A percentile compares a stretch with the other conserved stretches of the same genome.
Evolutionary conservation across 2,797 vertebrate genomes (phyloP).

Genomic region (Anguilla obscura): DNA sequence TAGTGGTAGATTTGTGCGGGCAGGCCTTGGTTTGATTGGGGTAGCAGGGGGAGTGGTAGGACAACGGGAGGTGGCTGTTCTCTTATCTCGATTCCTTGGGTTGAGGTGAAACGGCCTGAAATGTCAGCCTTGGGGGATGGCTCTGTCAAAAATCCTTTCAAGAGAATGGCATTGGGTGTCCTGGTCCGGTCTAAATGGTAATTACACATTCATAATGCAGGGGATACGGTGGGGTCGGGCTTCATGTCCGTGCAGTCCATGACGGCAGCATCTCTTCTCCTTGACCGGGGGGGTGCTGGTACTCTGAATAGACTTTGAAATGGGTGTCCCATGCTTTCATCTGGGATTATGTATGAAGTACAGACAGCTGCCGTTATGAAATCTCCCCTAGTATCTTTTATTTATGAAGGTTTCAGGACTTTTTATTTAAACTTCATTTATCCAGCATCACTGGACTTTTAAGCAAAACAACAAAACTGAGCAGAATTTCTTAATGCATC

Average conservation of each 20-base stretch:
- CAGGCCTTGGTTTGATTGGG: not conserved
- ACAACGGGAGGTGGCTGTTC: not conserved
- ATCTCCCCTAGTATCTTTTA: not conserved
- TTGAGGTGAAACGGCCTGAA: constrained; percentile 12
- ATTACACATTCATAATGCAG: constrained; percentile 71
- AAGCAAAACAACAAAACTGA: not conserved
- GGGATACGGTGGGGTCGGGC: not conserved
- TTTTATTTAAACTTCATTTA: not conserved
- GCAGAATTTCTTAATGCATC: not conserved
- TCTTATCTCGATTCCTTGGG: not conserved
- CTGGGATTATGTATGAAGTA: not conserved
- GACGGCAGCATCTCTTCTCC: not conserved
- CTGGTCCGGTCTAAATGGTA: constrained; percentile 72
- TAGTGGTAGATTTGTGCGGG: not conserved
- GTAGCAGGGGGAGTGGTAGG: not conserved
- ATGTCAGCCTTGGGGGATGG: constrained; percentile 20
- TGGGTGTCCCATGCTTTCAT: not conserved
- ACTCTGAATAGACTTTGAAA: not conserved
- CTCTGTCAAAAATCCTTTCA: constrained; percentile 10
- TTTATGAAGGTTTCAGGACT: not conserved
- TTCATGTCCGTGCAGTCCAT: not conserved
- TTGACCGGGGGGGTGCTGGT: not conserved
- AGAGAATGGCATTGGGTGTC: constrained; percentile 45
- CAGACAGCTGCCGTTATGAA: not conserved
- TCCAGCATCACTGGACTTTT: not conserved